Base-by-base conservation (phyloP, 1,140 invertebrate species). In the Meloidogyne exigua region DNA sequence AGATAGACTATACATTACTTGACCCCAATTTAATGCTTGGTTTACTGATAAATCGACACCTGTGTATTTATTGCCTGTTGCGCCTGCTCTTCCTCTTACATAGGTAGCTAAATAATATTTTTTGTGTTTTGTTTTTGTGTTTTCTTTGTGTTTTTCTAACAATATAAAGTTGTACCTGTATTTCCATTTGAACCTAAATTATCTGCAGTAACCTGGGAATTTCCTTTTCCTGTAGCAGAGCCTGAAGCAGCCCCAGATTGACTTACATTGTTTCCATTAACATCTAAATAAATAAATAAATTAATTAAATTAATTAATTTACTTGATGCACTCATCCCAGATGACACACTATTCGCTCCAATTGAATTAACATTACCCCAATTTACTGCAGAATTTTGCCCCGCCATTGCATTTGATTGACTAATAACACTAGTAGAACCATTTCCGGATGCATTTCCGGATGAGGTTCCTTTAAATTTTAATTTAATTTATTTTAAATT, bases 341-440 rank as follows among this genome's bases (percentile, higher is more conserved):
- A 18, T 42, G 66, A 7, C 9, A 9, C 25, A 21, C 28, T 68
- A 42, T 68, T 68, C 9, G 66, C n/a, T 5, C 66, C 66, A 18
- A 18, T 18, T 18, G 66, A 15, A 32, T 68, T 32, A 18, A 10
- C 66, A 23, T 32, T 42, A n/a, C 66, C 66, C 7, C 5, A 9
- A 21, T 42, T 68, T 3, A 3, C 9, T n/a, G 66, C 66, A 18
- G 21, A 25, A 28, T n/a, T n/a, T 25, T 13, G 15, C 28, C 72
- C 72, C 7, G 65, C 72, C 13, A 28, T 73, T 36, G 25, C 72
- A 64, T 65, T 73, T 9, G 72, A 73, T 42, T 65, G 28, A 65
- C 57, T 65, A 28, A n/a, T 12, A 15, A 73, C 72, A 13, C 15
- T 62, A 9, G 44, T 73, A 13, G 49, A 28, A 23, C 57, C 25